phyloP scores from a whole-genome alignment of 1,140 invertebrate genomes.

The Diorhabda carinulata region DNA sequence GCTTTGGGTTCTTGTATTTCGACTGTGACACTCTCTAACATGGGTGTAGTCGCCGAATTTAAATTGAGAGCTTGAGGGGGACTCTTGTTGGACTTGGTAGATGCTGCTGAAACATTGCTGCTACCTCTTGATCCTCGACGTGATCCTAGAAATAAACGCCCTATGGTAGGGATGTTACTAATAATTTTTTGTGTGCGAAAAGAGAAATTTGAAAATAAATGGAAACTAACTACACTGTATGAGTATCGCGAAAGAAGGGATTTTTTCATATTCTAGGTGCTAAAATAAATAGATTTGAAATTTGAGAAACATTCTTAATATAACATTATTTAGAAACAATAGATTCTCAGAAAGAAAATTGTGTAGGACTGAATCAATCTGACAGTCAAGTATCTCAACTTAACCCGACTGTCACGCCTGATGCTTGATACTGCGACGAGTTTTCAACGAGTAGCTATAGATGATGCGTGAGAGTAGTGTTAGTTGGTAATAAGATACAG shows the following conservation, averaged over 20 bases:
- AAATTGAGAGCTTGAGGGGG: constrained; percentile 43
- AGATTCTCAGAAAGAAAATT: too few species aligned
- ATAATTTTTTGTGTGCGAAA: not conserved
- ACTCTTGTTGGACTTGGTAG: constrained; percentile 53
- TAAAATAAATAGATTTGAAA: too few species aligned
- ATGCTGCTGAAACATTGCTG: constrained; percentile 62
- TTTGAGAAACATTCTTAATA: too few species aligned
- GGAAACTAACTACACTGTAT: not conserved
- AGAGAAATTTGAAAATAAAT: not conserved
- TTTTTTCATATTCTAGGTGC: too few species aligned
- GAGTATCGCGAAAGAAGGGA: not conserved
- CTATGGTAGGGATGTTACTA: constrained; percentile 35
- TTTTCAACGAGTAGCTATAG: too few species aligned
- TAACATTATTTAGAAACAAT: too few species aligned
- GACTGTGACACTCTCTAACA: constrained; percentile 56
- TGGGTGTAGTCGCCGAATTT: constrained; percentile 47
- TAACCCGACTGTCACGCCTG: too few species aligned
- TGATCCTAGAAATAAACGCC: constrained; percentile 59
- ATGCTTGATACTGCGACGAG: too few species aligned
- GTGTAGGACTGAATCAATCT: too few species aligned
- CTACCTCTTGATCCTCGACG: constrained; percentile 63
- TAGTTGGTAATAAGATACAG: too few species aligned
- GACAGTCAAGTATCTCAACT: too few species aligned
- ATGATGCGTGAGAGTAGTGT: too few species aligned
- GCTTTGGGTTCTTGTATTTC: constrained; percentile 49